Conservation (phyloP, 2,888 invertebrate species). For the Conops quadrifasciatus region DNA sequence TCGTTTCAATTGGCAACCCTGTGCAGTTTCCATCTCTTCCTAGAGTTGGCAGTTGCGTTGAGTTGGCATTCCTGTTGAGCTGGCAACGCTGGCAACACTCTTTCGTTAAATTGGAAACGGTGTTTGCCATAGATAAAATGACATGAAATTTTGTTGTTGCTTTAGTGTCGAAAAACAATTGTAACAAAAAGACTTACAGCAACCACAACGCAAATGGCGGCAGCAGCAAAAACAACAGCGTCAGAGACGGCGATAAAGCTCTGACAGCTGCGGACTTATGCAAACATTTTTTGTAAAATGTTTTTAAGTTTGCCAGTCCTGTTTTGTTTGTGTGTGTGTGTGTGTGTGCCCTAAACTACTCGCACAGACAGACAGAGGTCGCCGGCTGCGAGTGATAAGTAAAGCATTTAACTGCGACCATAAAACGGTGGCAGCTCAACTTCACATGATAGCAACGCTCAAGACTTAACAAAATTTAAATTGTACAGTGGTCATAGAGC, state of each 20-base stretch:
- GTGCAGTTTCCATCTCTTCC: not conserved
- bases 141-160: slow-evolving; percentile 1
- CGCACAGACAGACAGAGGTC: too few relatives aligned
- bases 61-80: not conserved
- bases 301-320: slow-evolving; percentile 17
- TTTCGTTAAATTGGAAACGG: not conserved
- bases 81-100: not conserved
- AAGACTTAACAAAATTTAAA: too few relatives aligned
- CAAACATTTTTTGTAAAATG: slow-evolving; percentile 1
- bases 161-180: not conserved
- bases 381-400: slow-evolving; percentile 10
- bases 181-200: slow-evolving; percentile 10
- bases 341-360: not conserved
- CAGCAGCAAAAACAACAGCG: slow-evolving; percentile 4
- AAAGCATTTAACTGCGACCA: slow-evolving; percentile 17
- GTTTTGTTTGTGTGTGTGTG: not conserved
- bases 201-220: not conserved
- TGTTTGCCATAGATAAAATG: not conserved
- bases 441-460: too few relatives aligned
- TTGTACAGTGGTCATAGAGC: too few relatives aligned
- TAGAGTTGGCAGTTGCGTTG: not conserved
- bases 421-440: too few relatives aligned
- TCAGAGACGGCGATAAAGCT: not conserved
- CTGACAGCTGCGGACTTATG: slow-evolving; percentile 17
- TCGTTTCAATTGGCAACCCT: not conserved